Evolutionary conservation across 2,797 vertebrate species (phyloP), one percentile per base, ranked within the genome.

Genomic region (Cyprinella venusta): DNA sequence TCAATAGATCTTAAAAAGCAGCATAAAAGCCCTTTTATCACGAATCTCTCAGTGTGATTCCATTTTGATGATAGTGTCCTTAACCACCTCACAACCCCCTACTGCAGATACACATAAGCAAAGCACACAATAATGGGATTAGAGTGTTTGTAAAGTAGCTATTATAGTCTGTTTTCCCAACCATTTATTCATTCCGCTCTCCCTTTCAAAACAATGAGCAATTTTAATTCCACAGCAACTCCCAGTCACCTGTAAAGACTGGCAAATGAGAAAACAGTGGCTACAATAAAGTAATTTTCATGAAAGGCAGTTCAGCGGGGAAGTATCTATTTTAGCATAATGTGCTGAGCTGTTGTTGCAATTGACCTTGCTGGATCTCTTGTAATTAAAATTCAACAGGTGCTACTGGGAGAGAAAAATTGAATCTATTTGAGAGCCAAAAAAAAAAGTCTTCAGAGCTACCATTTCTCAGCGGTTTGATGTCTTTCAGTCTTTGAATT

Each of bases 381-480:
- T 30, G 80, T 86, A 87, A 88, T 84, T 76, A 83, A 88, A 87
- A 90, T 86, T 80, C 90, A 91, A 91, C 90, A 91, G 90, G 90
- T 91, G 86, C 85, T 67, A 82, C 77, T 63, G 83, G 84, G 80
- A 87, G 67, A 87, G 50, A 80, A 88, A 88, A 90, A 91, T 88
- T 88, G 16, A 91, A 91, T 91, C 86, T 83, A 89, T 91, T 89
- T 89, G 88, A 90, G 79, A 45, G 30, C 52, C 26, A 33, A 24
- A 15, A 24, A 67, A 71, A 67, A 8, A 36, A 36, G 68, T 19
- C 36, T 33, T 69, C 8, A 56, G 21, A 59, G 50, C 9, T 33
- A 40, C 6, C 8, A 42, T 74, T 64, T 56, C 76, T 75, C 52
- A 1, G 30, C 19, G 13, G 61, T 33, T 2, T 33, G 30, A 33